A percentile compares a stretch with the other conserved stretches of the same genome.
These are phyloP conservation scores for Cuculus canorus DNA, from an alignment of 2,797 vertebrate species.

Conservation along the genomic window DNA sequence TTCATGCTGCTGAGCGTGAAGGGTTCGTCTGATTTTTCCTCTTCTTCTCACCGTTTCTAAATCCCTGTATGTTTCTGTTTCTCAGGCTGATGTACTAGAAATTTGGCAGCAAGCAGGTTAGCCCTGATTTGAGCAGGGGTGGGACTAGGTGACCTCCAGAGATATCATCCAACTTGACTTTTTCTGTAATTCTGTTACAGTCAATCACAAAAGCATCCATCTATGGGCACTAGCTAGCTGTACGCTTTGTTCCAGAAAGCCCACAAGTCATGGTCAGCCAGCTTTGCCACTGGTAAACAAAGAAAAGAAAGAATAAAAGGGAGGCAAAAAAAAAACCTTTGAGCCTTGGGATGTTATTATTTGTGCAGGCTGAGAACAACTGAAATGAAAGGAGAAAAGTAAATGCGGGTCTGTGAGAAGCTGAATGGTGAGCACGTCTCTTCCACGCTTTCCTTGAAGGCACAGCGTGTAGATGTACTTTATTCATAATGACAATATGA, in stretches of 20 bases:
- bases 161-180: neutral
- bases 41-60: neutral
- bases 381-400: conserved; percentile 22
- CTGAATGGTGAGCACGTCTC: conserved; percentile 31
- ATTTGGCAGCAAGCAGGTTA: neutral
- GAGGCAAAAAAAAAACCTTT: neutral
- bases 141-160: neutral
- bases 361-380: conserved; percentile 18
- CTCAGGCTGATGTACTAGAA: neutral
- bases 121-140: neutral
- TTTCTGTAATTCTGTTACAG: conserved; percentile 3
- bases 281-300: conserved; percentile 9
- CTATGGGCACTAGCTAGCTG: neutral
- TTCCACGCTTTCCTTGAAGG: conserved; percentile 35
- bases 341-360: conserved; percentile 7
- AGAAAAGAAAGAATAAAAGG: neutral
- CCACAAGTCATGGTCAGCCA: conserved; percentile 12
- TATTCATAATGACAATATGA: conserved; percentile 66
- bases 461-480: neutral
- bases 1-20: neutral
- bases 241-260: neutral
- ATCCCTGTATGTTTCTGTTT: neutral
- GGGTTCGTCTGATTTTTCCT: neutral
- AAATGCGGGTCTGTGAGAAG: neutral
- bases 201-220: neutral